Evolutionary conservation across 2,888 invertebrate species (phyloP).

Genomic region (Lithophane ornitopus): DNA sequence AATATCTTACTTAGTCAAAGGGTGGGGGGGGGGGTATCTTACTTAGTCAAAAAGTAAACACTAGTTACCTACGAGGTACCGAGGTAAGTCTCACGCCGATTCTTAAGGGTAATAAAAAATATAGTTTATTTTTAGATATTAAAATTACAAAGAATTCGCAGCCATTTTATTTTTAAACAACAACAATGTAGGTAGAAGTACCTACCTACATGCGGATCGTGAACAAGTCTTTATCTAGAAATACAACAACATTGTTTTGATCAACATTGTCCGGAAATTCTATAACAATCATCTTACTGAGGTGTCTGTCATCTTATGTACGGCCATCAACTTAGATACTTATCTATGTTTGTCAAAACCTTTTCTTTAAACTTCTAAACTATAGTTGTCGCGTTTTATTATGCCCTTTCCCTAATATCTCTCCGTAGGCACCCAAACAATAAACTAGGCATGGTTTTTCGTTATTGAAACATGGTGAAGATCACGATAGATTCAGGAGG

Average conservation of each 20-base stretch:
- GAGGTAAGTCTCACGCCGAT: not conserved
- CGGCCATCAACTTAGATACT: no score
- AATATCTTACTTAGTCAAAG: not conserved
- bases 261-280: conserved; percentile 8
- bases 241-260: conserved; percentile 3
- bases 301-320: no score
- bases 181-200: conserved; percentile 8
- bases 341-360: not conserved
- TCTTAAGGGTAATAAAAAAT: not conserved
- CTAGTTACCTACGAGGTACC: not conserved
- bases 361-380: not conserved
- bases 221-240: conserved; percentile 11
- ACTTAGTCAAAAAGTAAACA: not conserved
- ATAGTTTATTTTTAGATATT: not conserved
- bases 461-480: no score
- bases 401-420: no score
- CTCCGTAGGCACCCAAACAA: no score
- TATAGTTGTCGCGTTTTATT: not conserved
- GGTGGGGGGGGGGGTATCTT: no score
- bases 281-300: not conserved
- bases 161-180: conserved; percentile 7
- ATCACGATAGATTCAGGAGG: no score
- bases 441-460: no score
- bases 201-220: not conserved
- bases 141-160: not conserved